These are phyloP conservation scores for Hirundichthys speculiger DNA, from an alignment of 2,113 vertebrate genomes.

Conservation along the genomic window DNA sequence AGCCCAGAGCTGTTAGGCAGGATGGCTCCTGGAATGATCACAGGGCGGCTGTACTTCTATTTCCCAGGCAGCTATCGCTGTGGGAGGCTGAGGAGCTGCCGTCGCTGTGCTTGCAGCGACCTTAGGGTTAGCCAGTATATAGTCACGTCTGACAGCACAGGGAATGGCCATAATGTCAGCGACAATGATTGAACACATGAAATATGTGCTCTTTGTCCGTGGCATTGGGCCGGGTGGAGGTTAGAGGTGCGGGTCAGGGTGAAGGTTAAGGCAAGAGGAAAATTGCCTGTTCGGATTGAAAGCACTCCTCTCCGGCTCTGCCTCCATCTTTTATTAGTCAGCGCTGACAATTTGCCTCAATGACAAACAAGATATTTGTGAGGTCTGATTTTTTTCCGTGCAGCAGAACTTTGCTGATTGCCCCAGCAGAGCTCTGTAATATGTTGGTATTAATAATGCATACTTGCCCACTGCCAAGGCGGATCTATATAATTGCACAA, in stretches of 20 bases:
- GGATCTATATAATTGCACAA: slow-evolving; percentile 64
- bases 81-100: slow-evolving; percentile 58
- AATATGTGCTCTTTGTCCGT: slow-evolving; percentile 77
- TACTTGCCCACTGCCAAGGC: slow-evolving; percentile 34
- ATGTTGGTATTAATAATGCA: slow-evolving; percentile 70
- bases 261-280: slow-evolving; percentile 74
- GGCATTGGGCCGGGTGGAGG: slow-evolving; percentile 73
- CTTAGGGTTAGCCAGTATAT: slow-evolving; percentile 57
- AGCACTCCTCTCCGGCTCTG: slow-evolving; percentile 30
- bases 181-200: slow-evolving; percentile 77
- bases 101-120: slow-evolving; percentile 49
- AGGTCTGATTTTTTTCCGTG: slow-evolving; percentile 59
- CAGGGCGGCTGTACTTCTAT: slow-evolving; percentile 62
- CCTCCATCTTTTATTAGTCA: slow-evolving; percentile 58
- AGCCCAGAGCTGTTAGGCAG: slow-evolving; percentile 73
- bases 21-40: slow-evolving; percentile 77
- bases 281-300: slow-evolving; percentile 73
- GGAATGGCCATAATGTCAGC: slow-evolving; percentile 74
- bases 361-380: slow-evolving; percentile 70
- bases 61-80: slow-evolving; percentile 60
- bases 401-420: slow-evolving; percentile 51
- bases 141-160: slow-evolving; percentile 69
- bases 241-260: slow-evolving; percentile 70
- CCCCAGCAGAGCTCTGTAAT: slow-evolving; percentile 52
- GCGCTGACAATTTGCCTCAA: slow-evolving; percentile 45